A percentile compares a stretch with the other conserved stretches of the same genome.
Conservation (phyloP, 2,797 vertebrate genomes). For the Amblyraja radiata region DNA sequence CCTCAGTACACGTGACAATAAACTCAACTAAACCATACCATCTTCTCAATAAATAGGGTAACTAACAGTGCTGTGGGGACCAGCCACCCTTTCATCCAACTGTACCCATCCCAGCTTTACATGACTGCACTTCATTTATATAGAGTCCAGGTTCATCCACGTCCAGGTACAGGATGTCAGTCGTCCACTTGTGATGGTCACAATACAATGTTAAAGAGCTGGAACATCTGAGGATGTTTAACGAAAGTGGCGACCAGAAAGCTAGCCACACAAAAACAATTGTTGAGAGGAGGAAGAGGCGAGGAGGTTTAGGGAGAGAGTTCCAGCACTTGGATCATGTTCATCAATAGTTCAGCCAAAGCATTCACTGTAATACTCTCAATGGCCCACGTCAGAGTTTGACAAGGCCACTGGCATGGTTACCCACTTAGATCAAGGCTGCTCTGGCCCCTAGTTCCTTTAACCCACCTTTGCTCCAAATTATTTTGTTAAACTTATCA, state of each 20-base stretch:
- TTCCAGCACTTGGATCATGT: background rate
- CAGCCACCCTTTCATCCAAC: background rate
- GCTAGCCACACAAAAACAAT: no score
- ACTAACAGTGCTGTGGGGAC: no score
- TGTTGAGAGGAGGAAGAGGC: background rate
- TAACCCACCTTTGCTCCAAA: background rate
- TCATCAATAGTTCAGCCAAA: background rate
- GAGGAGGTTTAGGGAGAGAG: background rate
- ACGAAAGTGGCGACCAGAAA: no score
- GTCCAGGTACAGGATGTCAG: no score
- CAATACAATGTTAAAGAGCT: no score
- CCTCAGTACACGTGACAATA: no score
- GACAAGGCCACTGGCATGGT: no score
- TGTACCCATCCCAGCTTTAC: background rate
- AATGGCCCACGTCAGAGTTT: background rate
- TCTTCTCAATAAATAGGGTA: background rate
- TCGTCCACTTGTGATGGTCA: background rate
- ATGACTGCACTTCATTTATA: background rate
- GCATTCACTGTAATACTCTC: background rate
- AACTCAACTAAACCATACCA: background rate
- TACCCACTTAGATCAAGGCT: no score
- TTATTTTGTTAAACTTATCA: no score
- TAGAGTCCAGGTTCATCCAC: background rate
- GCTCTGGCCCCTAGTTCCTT: background rate
- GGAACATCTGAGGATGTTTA: background rate